Evolutionary conservation across 2,888 invertebrate species (phyloP).

Genomic region (Gandaritis pyraliata): DNA sequence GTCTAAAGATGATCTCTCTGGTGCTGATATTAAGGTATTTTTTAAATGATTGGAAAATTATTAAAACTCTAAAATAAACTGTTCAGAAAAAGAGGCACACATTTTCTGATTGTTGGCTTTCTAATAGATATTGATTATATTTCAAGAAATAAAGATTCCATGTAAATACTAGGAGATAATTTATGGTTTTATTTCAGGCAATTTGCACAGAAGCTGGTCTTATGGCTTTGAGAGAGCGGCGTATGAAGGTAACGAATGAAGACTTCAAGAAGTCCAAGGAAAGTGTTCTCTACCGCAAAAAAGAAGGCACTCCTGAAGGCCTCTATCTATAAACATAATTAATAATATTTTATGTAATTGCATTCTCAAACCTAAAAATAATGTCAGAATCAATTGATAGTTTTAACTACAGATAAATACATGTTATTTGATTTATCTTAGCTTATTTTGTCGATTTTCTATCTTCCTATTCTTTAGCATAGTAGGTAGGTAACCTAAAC

Average conservation of each 20-base stretch:
- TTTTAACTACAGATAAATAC: constrained; percentile 24
- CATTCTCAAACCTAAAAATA: constrained; percentile 18
- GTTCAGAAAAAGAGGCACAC: too few relatives aligned
- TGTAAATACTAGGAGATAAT: too few relatives aligned
- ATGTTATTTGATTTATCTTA: constrained; percentile 14
- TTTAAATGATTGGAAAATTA: background rate
- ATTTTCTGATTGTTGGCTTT: too few relatives aligned
- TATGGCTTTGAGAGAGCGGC: constrained; percentile 97
- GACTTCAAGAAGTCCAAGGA: constrained; percentile 99
- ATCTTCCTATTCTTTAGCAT: too few relatives aligned
- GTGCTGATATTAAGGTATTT: constrained; percentile 95
- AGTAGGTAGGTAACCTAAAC: too few relatives aligned
- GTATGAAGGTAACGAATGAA: constrained; percentile 99
- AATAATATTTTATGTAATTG: constrained; percentile 29
- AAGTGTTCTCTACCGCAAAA: constrained; percentile 99
- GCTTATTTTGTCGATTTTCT: background rate
- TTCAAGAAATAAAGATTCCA: too few relatives aligned
- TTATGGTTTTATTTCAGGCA: constrained; percentile 86
- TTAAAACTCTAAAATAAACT: background rate
- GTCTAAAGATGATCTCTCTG: constrained; percentile 99
- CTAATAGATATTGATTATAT: too few relatives aligned
- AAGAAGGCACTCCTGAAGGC: constrained; percentile 99
- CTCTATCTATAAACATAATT: constrained; percentile 92
- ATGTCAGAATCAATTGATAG: constrained; percentile 11
- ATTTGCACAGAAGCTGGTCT: constrained; percentile 99